Evolutionary conservation across 2,888 invertebrate genomes (phyloP).

Genomic region (Dryadula phaetusa): DNA sequence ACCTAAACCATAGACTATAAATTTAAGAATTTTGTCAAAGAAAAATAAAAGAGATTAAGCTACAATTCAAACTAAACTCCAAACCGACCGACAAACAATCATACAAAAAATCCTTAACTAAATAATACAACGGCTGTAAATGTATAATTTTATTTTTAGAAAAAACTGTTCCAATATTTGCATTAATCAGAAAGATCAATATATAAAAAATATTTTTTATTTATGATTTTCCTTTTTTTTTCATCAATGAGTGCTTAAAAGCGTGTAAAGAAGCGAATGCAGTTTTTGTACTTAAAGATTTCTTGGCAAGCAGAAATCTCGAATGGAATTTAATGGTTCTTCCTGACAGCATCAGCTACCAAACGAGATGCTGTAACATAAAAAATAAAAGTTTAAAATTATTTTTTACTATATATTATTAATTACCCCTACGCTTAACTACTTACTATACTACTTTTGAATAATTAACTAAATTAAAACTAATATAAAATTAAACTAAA

Average conservation of each 20-base stretch:
- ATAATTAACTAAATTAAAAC: background rate
- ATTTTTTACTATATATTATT: background rate
- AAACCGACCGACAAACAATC: slow-evolving; percentile 35
- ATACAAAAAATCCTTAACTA: slow-evolving; percentile 54
- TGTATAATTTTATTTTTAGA: slow-evolving; percentile 30
- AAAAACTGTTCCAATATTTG: slow-evolving; percentile 19
- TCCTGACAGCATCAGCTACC: slow-evolving; percentile 69
- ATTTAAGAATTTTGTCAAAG: slow-evolving; percentile 49
- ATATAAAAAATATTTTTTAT: slow-evolving; percentile 42
- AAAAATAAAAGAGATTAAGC: slow-evolving; percentile 56
- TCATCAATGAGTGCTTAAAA: slow-evolving; percentile 47
- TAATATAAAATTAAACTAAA: background rate
- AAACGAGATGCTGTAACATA: slow-evolving; percentile 69
- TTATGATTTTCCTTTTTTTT: slow-evolving; percentile 37
- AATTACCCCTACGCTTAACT: background rate
- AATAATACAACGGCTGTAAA: slow-evolving; percentile 35
- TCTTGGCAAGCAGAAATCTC: slow-evolving; percentile 46
- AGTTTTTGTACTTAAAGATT: slow-evolving; percentile 59
- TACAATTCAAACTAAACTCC: slow-evolving; percentile 54
- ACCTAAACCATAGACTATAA: slow-evolving; percentile 26
- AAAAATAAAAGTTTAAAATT: slow-evolving; percentile 38
- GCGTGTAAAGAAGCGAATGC: slow-evolving; percentile 52
- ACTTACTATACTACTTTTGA: background rate
- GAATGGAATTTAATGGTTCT: slow-evolving; percentile 62
- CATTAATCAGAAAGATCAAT: slow-evolving; percentile 15